A percentile compares a stretch with the other conserved stretches of the same genome.
Conservation (phyloP, 1,140 invertebrate genomes). For the Argopecten irradians region DNA sequence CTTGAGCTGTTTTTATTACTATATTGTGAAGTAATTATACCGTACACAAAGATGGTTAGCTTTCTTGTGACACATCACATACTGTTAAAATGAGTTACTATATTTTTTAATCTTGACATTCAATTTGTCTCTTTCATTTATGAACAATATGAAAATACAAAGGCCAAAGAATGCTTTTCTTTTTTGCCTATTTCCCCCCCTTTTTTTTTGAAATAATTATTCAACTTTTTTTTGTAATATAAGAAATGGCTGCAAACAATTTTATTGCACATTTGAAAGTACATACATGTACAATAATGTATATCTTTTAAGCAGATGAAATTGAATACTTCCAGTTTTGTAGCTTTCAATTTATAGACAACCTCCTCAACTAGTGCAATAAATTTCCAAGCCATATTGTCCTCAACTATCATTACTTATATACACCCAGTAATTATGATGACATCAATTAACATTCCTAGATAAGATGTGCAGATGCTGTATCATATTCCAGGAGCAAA, state of each 20-base stretch:
- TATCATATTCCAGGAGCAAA: background rate
- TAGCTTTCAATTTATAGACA: background rate
- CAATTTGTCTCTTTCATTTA: too few relatives aligned
- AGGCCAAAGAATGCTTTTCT: too few relatives aligned
- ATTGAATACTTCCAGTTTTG: background rate
- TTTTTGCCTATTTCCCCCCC: background rate
- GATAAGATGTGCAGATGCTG: background rate
- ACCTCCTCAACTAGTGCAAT: background rate
- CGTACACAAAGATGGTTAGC: background rate
- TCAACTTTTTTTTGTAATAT: too few relatives aligned
- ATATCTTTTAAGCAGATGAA: background rate
- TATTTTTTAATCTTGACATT: too few relatives aligned
- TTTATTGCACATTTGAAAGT: background rate
- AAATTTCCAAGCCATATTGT: background rate
- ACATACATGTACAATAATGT: background rate
- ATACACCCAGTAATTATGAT: background rate
- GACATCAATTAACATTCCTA: background rate
- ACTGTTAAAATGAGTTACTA: too few relatives aligned
- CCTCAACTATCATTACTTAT: background rate
- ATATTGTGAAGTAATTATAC: background rate
- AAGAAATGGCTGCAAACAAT: too few relatives aligned
- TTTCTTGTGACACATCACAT: too few relatives aligned
- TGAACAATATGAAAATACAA: too few relatives aligned
- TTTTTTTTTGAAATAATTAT: background rate
- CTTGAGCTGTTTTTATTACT: background rate